Percentiles rank a stretch among this genome's conserved stretches.
Evolutionary conservation across 2,113 vertebrate species (phyloP).

Genomic region (Halichoerus grypus): DNA sequence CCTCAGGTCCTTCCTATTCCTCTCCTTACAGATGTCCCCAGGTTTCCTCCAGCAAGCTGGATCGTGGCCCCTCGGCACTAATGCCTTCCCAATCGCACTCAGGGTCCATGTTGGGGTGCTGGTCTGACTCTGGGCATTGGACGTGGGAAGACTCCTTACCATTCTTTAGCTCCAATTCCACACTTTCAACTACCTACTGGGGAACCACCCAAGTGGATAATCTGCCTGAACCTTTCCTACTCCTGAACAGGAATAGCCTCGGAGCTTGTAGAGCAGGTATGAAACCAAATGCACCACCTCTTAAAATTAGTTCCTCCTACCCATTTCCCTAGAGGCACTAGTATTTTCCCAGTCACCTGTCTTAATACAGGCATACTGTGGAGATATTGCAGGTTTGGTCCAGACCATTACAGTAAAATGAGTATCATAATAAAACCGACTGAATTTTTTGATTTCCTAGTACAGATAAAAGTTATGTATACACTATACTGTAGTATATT

Average conservation of each 20-base stretch:
- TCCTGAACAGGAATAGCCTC: background rate
- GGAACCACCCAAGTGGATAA: background rate
- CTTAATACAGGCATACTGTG: background rate
- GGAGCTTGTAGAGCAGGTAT: background rate
- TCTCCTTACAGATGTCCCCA: background rate
- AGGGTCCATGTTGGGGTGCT: accelerated
- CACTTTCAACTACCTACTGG: background rate
- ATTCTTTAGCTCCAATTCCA: background rate
- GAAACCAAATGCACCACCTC: slow-evolving; percentile 22
- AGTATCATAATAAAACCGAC: background rate
- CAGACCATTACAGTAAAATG: background rate
- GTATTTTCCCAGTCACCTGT: background rate
- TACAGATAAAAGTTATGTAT: background rate
- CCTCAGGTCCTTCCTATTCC: background rate
- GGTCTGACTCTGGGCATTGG: accelerated
- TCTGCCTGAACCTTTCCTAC: background rate
- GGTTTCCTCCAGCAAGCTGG: background rate
- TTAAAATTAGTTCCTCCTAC: background rate
- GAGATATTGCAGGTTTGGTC: background rate
- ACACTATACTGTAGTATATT: background rate
- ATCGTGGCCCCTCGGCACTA: accelerated
- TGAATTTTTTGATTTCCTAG: background rate
- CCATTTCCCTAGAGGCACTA: background rate
- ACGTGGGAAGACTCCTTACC: background rate
- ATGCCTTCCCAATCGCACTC: background rate